Conservation (phyloP, 2,113 vertebrate species). For the Scophthalmus maximus region DNA sequence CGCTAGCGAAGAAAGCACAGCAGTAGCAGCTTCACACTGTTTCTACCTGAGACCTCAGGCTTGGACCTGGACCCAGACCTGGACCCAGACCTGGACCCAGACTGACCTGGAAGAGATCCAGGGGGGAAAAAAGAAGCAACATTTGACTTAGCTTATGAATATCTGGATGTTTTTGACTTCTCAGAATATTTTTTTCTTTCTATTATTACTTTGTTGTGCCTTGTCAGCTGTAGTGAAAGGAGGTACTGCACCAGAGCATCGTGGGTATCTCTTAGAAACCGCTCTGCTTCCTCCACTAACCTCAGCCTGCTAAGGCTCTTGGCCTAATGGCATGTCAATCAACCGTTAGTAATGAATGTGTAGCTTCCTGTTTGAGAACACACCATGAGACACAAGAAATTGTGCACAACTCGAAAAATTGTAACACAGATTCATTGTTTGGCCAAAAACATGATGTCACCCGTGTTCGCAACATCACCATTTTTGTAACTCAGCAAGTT, state of each 20-base stretch:
- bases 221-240: slow-evolving; percentile 65
- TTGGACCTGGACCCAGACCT: slow-evolving; percentile 12
- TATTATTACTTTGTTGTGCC: slow-evolving; percentile 66
- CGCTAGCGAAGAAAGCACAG: slow-evolving; percentile 77
- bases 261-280: slow-evolving; percentile 30
- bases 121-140: slow-evolving; percentile 22
- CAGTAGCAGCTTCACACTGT: slow-evolving; percentile 70
- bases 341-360: slow-evolving; percentile 27
- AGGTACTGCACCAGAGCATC: slow-evolving; percentile 57
- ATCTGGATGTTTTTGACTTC: slow-evolving; percentile 31
- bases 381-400: slow-evolving; percentile 11
- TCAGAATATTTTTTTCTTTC: slow-evolving; percentile 30
- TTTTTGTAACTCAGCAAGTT: background rate
- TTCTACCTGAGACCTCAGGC: slow-evolving; percentile 54
- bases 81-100: slow-evolving; percentile 49
- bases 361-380: slow-evolving; percentile 17
- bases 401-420: slow-evolving; percentile 1
- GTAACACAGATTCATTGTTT: slow-evolving; percentile 13
- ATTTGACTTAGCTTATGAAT: slow-evolving; percentile 49
- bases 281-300: slow-evolving; percentile 52
- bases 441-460: background rate
- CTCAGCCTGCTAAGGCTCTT: slow-evolving; percentile 55
- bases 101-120: slow-evolving; percentile 47
- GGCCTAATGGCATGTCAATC: slow-evolving; percentile 51
- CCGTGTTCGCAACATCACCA: background rate